A percentile compares a stretch with the other conserved stretches of the same genome.
Conservation (phyloP, 2,888 invertebrate genomes). For the Hofmannophila pseudospretella region DNA sequence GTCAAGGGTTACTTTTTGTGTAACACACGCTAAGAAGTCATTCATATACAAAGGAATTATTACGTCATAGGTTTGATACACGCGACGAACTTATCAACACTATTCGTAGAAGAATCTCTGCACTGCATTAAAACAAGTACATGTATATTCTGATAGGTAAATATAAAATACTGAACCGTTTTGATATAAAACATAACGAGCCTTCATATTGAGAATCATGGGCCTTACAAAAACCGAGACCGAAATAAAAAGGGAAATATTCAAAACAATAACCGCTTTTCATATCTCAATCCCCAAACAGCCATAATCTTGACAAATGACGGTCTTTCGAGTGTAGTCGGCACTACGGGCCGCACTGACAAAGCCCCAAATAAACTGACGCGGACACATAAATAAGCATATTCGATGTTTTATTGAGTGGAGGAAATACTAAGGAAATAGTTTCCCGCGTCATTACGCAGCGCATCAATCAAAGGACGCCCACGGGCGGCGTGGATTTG, state of each 20-base stretch:
- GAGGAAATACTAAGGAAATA: slow-evolving; percentile 75
- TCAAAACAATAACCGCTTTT: slow-evolving; percentile 73
- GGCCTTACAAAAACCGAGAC: slow-evolving; percentile 24
- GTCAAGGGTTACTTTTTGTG: slow-evolving; percentile 28
- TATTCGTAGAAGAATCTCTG: too few species aligned
- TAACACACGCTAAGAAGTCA: background rate
- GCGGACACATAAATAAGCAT: slow-evolving; percentile 71
- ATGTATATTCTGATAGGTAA: too few species aligned
- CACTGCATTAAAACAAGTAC: too few species aligned
- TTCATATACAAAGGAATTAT: too few species aligned
- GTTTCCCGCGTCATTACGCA: slow-evolving; percentile 72
- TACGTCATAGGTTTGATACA: too few species aligned
- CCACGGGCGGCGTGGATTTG: slow-evolving; percentile 42
- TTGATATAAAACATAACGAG: slow-evolving; percentile 13
- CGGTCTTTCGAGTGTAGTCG: slow-evolving; percentile 67
- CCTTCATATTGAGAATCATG: slow-evolving; percentile 26
- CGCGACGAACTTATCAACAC: too few species aligned
- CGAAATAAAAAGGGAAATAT: slow-evolving; percentile 55
- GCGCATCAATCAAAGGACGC: slow-evolving; percentile 68
- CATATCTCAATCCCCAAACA: slow-evolving; percentile 69
- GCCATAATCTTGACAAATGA: slow-evolving; percentile 75
- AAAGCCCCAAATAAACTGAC: slow-evolving; percentile 71
- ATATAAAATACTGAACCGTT: too few species aligned
- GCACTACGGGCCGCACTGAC: slow-evolving; percentile 65
- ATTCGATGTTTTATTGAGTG: slow-evolving; percentile 75